These are phyloP conservation scores for Diaperis boleti DNA, from an alignment of 2,888 invertebrate genomes.

Conservation along the genomic window DNA sequence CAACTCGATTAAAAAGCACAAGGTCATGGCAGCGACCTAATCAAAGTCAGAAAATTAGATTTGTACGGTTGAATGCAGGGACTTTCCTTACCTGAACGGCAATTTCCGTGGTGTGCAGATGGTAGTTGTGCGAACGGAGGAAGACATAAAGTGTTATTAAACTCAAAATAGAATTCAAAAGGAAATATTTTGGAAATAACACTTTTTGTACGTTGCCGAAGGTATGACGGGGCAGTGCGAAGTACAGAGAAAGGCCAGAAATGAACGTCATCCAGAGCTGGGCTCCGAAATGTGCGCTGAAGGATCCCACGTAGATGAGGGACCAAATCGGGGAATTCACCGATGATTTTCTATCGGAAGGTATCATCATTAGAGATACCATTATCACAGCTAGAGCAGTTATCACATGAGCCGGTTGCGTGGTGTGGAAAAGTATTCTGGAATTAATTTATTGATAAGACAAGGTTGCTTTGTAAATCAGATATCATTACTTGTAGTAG, in stretches of 20 bases:
- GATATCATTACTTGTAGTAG: slow-evolving; percentile 55
- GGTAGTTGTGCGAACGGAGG: slow-evolving; percentile 72
- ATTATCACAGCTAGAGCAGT: slow-evolving; percentile 73
- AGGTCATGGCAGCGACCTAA: slow-evolving; percentile 75
- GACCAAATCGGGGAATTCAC: slow-evolving; percentile 67
- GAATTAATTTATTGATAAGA: slow-evolving; percentile 54
- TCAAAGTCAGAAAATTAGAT: slow-evolving; percentile 56
- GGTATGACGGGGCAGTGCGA: slow-evolving; percentile 85
- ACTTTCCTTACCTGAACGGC: slow-evolving; percentile 68
- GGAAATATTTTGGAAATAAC: slow-evolving; percentile 88
- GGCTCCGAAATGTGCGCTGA: slow-evolving; percentile 86
- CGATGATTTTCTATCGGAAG: slow-evolving; percentile 56
- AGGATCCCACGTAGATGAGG: slow-evolving; percentile 81
- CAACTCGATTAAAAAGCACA: slow-evolving; percentile 80
- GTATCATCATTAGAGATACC: slow-evolving; percentile 68
- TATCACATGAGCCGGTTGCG: slow-evolving; percentile 85
- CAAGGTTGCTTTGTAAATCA: slow-evolving; percentile 1
- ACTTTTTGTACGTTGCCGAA: slow-evolving; percentile 90
- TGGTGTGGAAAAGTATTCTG: slow-evolving; percentile 79
- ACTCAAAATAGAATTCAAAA: slow-evolving; percentile 81
- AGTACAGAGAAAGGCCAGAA: slow-evolving; percentile 88
- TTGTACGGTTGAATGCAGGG: slow-evolving; percentile 15
- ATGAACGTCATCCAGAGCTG: slow-evolving; percentile 96
- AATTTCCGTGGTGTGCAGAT: slow-evolving; percentile 66
- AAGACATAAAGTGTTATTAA: slow-evolving; percentile 80